Evolutionary conservation across 1,140 invertebrate genomes (phyloP).

Genomic region (Scaptomyza pallida): DNA sequence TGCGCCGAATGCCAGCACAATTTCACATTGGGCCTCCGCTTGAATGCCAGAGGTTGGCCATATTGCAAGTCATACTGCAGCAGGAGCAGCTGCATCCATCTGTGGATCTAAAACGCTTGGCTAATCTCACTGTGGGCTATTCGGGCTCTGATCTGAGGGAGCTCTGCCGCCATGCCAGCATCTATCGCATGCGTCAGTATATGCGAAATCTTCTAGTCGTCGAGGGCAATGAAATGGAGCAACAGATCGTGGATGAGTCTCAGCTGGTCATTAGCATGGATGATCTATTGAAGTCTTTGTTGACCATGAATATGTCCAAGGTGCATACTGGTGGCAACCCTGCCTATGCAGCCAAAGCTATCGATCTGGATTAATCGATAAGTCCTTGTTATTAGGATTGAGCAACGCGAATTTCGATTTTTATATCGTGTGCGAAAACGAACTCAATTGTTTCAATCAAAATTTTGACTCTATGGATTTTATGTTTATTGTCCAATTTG

Average conservation of each 20-base stretch:
- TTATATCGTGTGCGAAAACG: neutral
- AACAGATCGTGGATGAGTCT: constrained; percentile 84
- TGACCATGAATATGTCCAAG: constrained; percentile 89
- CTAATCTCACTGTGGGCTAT: constrained; percentile 91
- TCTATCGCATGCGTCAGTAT: constrained; percentile 91
- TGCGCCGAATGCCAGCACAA: constrained; percentile 97
- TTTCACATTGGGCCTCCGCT: constrained; percentile 95
- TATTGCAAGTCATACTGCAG: constrained; percentile 91
- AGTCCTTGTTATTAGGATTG: neutral
- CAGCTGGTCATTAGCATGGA: constrained; percentile 85
- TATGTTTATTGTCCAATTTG: neutral
- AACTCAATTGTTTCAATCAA: neutral
- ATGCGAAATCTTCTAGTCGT: constrained; percentile 26
- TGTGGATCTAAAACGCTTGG: constrained; percentile 89
- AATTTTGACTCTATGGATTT: neutral
- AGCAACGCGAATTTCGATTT: neutral
- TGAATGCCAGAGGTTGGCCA: constrained; percentile 89
- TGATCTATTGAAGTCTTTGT: constrained; percentile 86
- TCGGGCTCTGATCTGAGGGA: constrained; percentile 96
- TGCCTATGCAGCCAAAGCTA: constrained; percentile 30
- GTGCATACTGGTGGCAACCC: constrained; percentile 78
- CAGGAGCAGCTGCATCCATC: constrained; percentile 89
- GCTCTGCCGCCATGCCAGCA: constrained; percentile 94
- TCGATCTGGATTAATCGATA: constrained; percentile 52
- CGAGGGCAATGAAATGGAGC: neutral